A percentile compares a stretch with the other conserved stretches of the same genome.
Evolutionary conservation across 2,888 invertebrate species (phyloP).

Genomic region (Diplolepis rosae): DNA sequence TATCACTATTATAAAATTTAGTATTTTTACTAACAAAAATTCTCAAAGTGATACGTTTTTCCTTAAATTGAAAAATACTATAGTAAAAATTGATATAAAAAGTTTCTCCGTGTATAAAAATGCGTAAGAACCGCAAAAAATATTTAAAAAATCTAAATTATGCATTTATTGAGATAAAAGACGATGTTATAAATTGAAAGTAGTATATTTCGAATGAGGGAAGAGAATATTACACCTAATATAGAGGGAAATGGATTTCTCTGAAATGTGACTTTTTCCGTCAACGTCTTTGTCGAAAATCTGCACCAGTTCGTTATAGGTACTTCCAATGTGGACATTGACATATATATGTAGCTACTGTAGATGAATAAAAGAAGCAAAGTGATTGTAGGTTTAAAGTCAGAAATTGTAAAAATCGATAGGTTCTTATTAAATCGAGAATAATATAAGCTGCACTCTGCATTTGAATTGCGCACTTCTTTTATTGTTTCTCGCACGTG

Average conservation of each 20-base stretch:
- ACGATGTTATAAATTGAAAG: background rate
- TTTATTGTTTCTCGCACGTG: slow-evolving; percentile 19
- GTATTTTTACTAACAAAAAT: no score
- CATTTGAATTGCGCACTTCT: slow-evolving; percentile 9
- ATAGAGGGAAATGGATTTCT: background rate
- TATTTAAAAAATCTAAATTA: no score
- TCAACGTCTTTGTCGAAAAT: background rate
- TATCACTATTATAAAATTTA: no score
- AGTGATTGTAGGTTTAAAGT: slow-evolving; percentile 5
- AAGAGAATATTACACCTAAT: background rate
- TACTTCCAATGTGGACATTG: slow-evolving; percentile 1
- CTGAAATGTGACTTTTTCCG: slow-evolving; percentile 3
- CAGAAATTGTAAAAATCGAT: slow-evolving; percentile 5
- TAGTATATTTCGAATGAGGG: background rate
- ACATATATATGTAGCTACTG: background rate
- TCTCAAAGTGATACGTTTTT: no score
- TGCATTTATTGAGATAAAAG: no score
- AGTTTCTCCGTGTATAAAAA: no score
- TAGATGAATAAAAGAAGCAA: background rate
- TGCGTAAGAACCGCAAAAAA: no score
- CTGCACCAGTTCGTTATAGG: background rate
- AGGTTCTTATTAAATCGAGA: background rate
- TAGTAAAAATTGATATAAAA: no score
- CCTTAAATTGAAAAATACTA: no score
- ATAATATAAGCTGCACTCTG: slow-evolving; percentile 12